A percentile compares a stretch with the other conserved stretches of the same genome.
Conservation (phyloP, 2,797 vertebrate species). For the Microchirus variegatus region DNA sequence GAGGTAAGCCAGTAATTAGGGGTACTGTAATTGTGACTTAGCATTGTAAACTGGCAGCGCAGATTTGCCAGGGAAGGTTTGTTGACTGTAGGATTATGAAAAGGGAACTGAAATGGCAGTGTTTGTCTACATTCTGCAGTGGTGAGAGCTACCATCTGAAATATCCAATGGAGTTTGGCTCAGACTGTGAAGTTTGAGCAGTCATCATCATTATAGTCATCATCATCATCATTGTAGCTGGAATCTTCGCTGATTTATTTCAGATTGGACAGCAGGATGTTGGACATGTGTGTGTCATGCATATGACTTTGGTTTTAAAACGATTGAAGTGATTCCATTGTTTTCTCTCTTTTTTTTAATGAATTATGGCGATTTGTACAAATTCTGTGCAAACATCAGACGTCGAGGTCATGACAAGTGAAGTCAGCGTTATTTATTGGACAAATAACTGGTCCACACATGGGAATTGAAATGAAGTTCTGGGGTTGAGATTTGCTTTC, state of each 20-base stretch:
- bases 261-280: constrained; percentile 7
- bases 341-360: no score
- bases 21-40: constrained; percentile 70
- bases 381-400: constrained; percentile 5
- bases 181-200: constrained; percentile 34
- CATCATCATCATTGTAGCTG: constrained; percentile 11
- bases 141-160: constrained; percentile 61
- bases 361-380: constrained; percentile 15
- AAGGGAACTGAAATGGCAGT: constrained; percentile 70
- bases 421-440: constrained; percentile 8
- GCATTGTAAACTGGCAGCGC: constrained; percentile 65
- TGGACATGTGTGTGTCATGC: constrained; percentile 2
- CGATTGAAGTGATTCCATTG: neutral
- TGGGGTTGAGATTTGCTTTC: neutral
- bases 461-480: constrained; percentile 17
- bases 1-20: constrained; percentile 71
- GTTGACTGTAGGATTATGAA: constrained; percentile 72
- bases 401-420: constrained; percentile 1
- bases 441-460: constrained; percentile 4
- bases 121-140: constrained; percentile 76
- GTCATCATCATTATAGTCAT: constrained; percentile 22
- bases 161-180: constrained; percentile 57
- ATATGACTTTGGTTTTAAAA: neutral
- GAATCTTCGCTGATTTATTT: constrained; percentile 7
- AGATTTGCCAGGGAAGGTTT: constrained; percentile 71